Evolutionary conservation across 2,797 vertebrate species (phyloP), one percentile per base, ranked within the genome.

Genomic region (Petrocephalus sullivani): DNA sequence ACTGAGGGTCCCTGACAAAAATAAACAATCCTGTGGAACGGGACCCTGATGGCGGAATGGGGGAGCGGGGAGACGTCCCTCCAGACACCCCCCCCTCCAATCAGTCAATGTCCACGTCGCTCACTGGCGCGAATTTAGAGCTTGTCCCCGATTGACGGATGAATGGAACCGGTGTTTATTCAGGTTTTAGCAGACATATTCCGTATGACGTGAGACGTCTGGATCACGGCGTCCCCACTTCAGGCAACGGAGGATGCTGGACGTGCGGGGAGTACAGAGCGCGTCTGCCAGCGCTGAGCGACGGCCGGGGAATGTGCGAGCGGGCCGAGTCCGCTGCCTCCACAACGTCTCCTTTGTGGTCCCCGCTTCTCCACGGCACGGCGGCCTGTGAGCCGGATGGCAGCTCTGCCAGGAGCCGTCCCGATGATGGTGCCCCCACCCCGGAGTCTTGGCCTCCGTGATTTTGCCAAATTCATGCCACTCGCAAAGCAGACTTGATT

Each of bases 21-120:
- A 91, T 92, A 93, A 92, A 92, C 92, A 92, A 89, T 89, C 86
- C 88, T 71, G 49, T 88, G 88, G 82, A 88, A 88, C 60, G 23
- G 61, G 53, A 88, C 87, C 78, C 87, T 58, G 37, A 46, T 58
- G 78, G 78, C 37, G 57, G 57, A 84, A 88, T 28, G 57, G 28
- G 81, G 33, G 37, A 88, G 41, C 23, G 2, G 19, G 82, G 58
- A 85, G 49, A 85, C n/a, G 46, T 56, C 83, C 85, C 51, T 61
- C 53, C 49, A 19, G 16, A 58, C 37, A 28, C 41, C 41, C 41
- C 46, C 51, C 14, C 28, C 51, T 3, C 71, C 51, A 28, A 81
- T 81, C 87, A 58, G 19, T 57, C 64, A 56, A 54, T 51, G n/a
- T 81, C 71, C 28, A 57, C 14, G 49, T 10, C 23, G 54, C 28